Percentiles rank a stretch among this genome's conserved stretches.
These are phyloP conservation scores for Lonchura striata DNA, from an alignment of 2,113 vertebrate species.

Conservation along the genomic window DNA sequence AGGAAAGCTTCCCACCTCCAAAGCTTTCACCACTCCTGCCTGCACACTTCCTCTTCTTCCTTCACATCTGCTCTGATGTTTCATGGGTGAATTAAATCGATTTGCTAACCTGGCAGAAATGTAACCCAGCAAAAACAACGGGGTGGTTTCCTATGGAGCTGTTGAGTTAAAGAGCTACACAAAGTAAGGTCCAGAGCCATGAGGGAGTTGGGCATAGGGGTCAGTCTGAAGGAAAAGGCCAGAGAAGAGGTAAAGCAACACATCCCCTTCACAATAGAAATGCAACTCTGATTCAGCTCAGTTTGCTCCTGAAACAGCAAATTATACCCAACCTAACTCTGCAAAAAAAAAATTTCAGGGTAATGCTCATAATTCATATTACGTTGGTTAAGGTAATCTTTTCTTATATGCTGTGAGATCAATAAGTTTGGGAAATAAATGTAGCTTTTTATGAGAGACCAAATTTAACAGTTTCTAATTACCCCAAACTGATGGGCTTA, in stretches of 20 bases:
- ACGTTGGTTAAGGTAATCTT: background rate
- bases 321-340: background rate
- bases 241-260: background rate
- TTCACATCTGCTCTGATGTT: background rate
- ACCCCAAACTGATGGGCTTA: background rate
- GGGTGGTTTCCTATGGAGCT: background rate
- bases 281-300: background rate
- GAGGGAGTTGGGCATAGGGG: fast-evolving
- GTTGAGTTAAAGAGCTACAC: background rate
- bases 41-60: background rate
- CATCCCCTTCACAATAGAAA: background rate
- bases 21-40: background rate
- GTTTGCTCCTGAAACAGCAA: background rate
- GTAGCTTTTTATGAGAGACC: background rate
- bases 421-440: background rate
- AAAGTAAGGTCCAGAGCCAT: background rate
- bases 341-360: background rate
- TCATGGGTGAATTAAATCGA: background rate
- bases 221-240: background rate
- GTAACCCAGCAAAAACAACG: background rate
- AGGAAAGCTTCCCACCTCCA: background rate
- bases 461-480: background rate
- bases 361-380: background rate
- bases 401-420: background rate
- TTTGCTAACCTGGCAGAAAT: background rate